phyloP scores from a whole-genome alignment of 1,140 invertebrate species.

The Aphaenogaster floridana region DNA sequence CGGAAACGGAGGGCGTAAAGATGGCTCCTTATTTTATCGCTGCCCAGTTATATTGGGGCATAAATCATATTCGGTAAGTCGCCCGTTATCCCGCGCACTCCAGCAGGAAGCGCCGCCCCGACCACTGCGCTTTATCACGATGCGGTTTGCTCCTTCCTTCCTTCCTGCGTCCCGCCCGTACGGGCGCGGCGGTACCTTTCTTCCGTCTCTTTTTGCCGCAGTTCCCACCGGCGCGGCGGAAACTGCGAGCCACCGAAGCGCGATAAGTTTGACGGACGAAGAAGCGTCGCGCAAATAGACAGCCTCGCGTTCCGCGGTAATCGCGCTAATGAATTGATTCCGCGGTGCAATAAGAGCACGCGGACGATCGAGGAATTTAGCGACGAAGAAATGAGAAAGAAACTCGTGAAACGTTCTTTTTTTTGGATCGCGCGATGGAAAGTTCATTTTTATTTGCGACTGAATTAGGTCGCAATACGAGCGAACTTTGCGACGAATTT shows the following conservation, averaged over 20 bases:
- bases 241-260: slow-evolving; percentile 41
- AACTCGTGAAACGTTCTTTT: background rate
- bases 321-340: slow-evolving; percentile 46
- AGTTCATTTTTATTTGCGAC: slow-evolving; percentile 11
- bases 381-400: background rate
- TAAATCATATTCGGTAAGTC: slow-evolving; percentile 82
- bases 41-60: slow-evolving; percentile 79
- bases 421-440: background rate
- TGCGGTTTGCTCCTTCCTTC: slow-evolving; percentile 60
- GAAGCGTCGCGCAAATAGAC: slow-evolving; percentile 59
- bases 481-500: background rate
- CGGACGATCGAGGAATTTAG: background rate
- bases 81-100: slow-evolving; percentile 71
- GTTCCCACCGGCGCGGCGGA: slow-evolving; percentile 19
- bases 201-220: slow-evolving; percentile 59
- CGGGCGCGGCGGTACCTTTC: slow-evolving; percentile 10
- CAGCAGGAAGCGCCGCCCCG: slow-evolving; percentile 67
- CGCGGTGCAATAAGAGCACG: background rate
- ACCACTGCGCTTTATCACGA: slow-evolving; percentile 72
- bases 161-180: slow-evolving; percentile 24
- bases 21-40: slow-evolving; percentile 81
- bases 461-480: background rate
- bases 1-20: slow-evolving; percentile 34
- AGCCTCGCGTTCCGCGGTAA: slow-evolving; percentile 22
- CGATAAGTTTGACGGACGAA: slow-evolving; percentile 68